Evolutionary conservation across 2,888 invertebrate genomes (phyloP).

Genomic region (Peribatodes rhomboidaria): DNA sequence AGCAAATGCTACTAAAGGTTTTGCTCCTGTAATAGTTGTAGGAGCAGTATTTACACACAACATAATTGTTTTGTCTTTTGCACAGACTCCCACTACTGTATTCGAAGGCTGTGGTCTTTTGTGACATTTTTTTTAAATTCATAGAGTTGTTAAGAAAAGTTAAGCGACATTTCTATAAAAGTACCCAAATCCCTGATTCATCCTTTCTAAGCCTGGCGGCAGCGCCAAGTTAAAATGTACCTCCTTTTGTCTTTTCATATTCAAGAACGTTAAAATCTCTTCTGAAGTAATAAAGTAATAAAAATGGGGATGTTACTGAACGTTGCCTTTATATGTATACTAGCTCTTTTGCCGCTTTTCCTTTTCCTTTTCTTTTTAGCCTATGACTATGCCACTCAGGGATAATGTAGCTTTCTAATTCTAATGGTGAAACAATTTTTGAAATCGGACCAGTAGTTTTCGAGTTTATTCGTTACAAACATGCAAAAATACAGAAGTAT

Average conservation of each 20-base stretch:
- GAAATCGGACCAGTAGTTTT: no score
- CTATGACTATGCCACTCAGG: no score
- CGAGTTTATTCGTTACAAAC: no score
- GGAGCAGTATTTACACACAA: neutral
- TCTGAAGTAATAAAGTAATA: constrained; percentile 6
- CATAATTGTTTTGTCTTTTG: no score
- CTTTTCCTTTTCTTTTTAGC: no score
- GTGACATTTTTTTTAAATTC: no score
- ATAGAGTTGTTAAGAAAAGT: neutral
- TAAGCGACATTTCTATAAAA: neutral
- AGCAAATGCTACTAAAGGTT: neutral
- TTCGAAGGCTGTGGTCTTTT: no score
- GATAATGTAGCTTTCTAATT: no score
- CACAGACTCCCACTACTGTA: no score
- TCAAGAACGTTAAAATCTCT: constrained; percentile 22
- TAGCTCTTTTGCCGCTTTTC: no score
- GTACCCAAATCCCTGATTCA: neutral
- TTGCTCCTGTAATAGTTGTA: neutral
- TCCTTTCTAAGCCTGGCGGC: neutral
- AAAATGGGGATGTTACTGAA: neutral
- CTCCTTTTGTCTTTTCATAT: constrained; percentile 24
- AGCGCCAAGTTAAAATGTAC: neutral
- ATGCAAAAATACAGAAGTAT: no score
- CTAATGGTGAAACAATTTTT: no score
- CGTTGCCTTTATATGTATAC: neutral